Conservation (phyloP, 2,113 vertebrate genomes). For the Megaceryle torquata region DNA sequence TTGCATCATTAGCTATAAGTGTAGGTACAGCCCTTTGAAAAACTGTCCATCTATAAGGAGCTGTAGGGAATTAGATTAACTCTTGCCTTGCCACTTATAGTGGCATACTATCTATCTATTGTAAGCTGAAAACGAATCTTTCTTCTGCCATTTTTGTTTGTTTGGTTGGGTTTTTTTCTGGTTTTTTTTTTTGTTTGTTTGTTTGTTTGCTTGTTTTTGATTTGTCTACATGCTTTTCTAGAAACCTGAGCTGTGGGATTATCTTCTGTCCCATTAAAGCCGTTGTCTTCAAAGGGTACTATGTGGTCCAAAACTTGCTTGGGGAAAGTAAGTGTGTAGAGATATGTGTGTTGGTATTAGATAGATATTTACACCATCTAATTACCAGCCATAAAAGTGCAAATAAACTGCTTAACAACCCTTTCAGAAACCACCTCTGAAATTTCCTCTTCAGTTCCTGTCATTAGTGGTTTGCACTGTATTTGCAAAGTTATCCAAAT, state of each 20-base stretch:
- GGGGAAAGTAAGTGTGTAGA: neutral
- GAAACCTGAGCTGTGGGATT: neutral
- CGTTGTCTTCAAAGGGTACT: neutral
- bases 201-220: neutral
- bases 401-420: neutral
- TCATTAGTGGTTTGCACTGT: neutral
- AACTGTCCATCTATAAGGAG: slow-evolving; percentile 9
- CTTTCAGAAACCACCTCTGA: neutral
- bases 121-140: neutral
- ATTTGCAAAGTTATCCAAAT: neutral
- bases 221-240: neutral
- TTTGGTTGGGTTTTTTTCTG: too few relatives aligned
- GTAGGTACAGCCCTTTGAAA: slow-evolving; percentile 39
- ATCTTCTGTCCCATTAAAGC: neutral
- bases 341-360: neutral
- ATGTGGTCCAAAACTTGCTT: neutral
- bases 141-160: neutral
- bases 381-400: neutral
- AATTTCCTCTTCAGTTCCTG: neutral
- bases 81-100: neutral
- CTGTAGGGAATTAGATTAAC: slow-evolving; percentile 51
- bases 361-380: neutral
- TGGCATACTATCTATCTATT: neutral
- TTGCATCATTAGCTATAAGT: neutral
- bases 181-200: neutral